Percentiles rank a stretch among this genome's conserved stretches.
These are phyloP conservation scores for Poecilia wingei DNA, from an alignment of 2,797 vertebrate genomes.

Conservation along the genomic window DNA sequence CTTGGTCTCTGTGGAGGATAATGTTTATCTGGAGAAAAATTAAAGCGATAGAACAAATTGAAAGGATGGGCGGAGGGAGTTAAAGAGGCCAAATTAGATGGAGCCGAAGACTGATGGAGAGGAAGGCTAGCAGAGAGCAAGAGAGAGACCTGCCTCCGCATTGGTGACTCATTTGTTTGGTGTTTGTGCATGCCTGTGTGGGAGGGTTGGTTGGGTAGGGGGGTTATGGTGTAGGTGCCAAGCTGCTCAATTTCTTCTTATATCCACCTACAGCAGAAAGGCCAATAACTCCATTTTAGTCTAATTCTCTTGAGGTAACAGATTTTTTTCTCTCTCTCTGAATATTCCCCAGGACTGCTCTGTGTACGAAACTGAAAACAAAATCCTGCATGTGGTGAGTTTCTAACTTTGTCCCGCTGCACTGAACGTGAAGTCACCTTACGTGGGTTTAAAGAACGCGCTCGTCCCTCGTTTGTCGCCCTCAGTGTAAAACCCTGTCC, in stretches of 20 bases:
- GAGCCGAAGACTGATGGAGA: slow-evolving; percentile 46
- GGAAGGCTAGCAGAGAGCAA: slow-evolving; percentile 50
- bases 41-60: slow-evolving; percentile 44
- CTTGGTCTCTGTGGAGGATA: slow-evolving; percentile 17
- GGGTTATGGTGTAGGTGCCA: slow-evolving; percentile 72
- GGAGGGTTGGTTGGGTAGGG: slow-evolving; percentile 61
- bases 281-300: slow-evolving; percentile 73
- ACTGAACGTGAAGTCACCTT: slow-evolving; percentile 13
- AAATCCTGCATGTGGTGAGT: slow-evolving; percentile 98
- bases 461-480: slow-evolving; percentile 38
- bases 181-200: slow-evolving; percentile 75
- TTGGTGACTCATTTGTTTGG: slow-evolving; percentile 80
- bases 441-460: not conserved
- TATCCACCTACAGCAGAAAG: slow-evolving; percentile 76
- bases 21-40: slow-evolving; percentile 46
- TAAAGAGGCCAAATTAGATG: slow-evolving; percentile 59
- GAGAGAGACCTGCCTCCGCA: slow-evolving; percentile 71
- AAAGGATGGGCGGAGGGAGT: slow-evolving; percentile 29
- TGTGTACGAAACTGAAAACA: slow-evolving; percentile 98
- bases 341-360: slow-evolving; percentile 91
- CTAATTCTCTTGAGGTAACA: slow-evolving; percentile 72
- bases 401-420: slow-evolving; percentile 25
- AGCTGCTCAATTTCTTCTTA: slow-evolving; percentile 74
- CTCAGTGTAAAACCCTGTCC: slow-evolving; percentile 97
- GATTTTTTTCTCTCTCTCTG: slow-evolving; percentile 58